Base-by-base conservation (phyloP, 2,113 vertebrate species). In the Eurystomus gularis region DNA sequence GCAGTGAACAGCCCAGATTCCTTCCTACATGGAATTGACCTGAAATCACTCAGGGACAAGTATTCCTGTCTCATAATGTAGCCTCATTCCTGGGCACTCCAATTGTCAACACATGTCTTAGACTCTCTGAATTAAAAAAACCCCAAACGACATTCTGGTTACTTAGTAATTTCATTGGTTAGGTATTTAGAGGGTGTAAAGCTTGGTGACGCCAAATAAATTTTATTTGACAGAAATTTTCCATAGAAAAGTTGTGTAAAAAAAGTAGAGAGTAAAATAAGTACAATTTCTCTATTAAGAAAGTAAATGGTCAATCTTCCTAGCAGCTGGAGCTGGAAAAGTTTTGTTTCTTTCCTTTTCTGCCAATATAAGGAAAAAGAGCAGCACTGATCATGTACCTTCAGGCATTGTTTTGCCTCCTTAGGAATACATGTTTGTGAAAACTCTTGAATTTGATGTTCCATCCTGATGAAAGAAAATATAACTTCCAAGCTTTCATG, bases 41-140 rank as follows among this genome's bases (percentile, higher is more conserved):
- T 61, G 37, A 10, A 57, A 52, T 33, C 13, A 35, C n/a, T 52
- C 23, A 77, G 25, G 9, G 12, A 35, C 4, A 39, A 7, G 4
- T 25, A 66, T 64, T 79, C 54, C 46, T 79, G 37, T 15, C 3
- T 3, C 26, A 48, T 76, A 18, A 25, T 0, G 1, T n/a, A 80
- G 13, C 23, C 6, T 39, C 3, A 52, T 12, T 17, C 16, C 37
- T 46, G 13, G 7, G 7, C 0, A 6, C 3, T 42, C 25, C 18
- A 64, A 5, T 14, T 77, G 29, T 40, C 11, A 28, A 10, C 57
- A 35, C 8, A 20, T 12, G 9, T 54, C 24, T 55, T 33, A 62
- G 10, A 0, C 2, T 14, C 4, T 9, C 17, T 31, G 6, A 78
- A 68, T 49, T 0, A 4, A 64, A 69, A 72, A 23, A 29, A 13